Base-by-base conservation (phyloP, 2,113 vertebrate genomes). In the Otus sunia region DNA sequence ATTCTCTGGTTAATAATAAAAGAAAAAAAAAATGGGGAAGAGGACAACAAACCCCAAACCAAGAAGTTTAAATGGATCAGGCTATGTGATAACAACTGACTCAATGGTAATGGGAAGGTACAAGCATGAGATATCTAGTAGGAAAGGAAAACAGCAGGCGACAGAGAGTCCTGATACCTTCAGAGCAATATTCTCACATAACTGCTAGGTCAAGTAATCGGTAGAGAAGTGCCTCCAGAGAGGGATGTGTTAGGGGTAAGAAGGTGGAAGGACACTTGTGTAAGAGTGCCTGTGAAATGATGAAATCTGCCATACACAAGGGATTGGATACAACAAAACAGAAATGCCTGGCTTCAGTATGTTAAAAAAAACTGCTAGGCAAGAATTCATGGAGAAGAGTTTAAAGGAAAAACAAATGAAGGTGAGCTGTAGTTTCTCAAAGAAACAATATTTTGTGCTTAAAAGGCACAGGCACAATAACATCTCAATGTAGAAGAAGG, bases 401-500 rank as follows among this genome's bases (percentile, higher is more conserved):
- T 96, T 87, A 91, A 95, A 96, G 84, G 32, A 76, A 97, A 95
- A 94, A 88, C n/a, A 96, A 94, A 90, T 82, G 89, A 96, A 93
- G 87, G 91, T 92, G 87, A 95, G 53, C 27, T 82, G 50, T 58
- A 88, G 34, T 85, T 97, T 91, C 84, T 72, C 0, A 1, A 93
- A 88, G 87, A 94, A 91, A 90, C 36, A 90, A 37, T 72, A 94
- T 90, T 94, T 87, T 75, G 36, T 88, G 69, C 66, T 91, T 71
- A 79, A 95, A 96, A 95, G 36, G 52, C 73, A 91, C 11, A 53
- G 45, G n/a, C 62, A 96, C 92, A 95, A 79, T 90, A 94, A 94
- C 27, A 91, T 88, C 39, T 93, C 73, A 68, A n/a, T 91, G 77
- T 47, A 91, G 71, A 91, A 77, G 43, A 92, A 95, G 52, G 87